These are phyloP conservation scores for Dysmachus trigonus DNA, from an alignment of 2,888 invertebrate genomes.

Conservation along the genomic window DNA sequence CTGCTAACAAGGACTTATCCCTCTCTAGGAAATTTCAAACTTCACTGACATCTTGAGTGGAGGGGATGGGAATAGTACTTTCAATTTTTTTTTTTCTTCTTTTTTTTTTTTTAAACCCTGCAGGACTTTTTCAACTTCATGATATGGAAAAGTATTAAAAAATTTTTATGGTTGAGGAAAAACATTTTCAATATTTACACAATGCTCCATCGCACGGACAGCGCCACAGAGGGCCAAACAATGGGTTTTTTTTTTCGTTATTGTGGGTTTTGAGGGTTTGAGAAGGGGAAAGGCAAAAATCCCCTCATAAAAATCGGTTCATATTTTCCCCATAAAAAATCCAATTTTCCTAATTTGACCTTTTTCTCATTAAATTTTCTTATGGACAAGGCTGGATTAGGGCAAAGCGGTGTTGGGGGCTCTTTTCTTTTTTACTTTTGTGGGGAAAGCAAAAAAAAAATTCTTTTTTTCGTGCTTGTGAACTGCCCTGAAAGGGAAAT, in stretches of 20 bases:
- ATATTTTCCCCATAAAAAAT: slow-evolving; percentile 31
- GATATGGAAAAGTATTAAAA: neutral
- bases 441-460: neutral
- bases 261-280: neutral
- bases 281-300: neutral
- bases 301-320: slow-evolving; percentile 10
- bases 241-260: neutral
- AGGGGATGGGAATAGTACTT: neutral
- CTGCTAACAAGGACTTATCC: neutral
- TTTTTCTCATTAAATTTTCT: slow-evolving; percentile 36
- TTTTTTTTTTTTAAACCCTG: too few relatives aligned
- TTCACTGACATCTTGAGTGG: neutral
- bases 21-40: neutral
- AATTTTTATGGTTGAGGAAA: neutral
- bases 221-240: neutral
- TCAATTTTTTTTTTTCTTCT: too few relatives aligned
- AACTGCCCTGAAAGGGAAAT: neutral
- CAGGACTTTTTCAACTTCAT: neutral
- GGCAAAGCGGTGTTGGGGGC: neutral
- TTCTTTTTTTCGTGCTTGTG: neutral
- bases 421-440: neutral
- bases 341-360: slow-evolving; percentile 36
- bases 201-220: neutral
- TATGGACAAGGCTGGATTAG: neutral
- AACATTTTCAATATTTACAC: neutral